phyloP scores from a whole-genome alignment of 1,140 invertebrate species.

The Akabosia matsudoensis region DNA sequence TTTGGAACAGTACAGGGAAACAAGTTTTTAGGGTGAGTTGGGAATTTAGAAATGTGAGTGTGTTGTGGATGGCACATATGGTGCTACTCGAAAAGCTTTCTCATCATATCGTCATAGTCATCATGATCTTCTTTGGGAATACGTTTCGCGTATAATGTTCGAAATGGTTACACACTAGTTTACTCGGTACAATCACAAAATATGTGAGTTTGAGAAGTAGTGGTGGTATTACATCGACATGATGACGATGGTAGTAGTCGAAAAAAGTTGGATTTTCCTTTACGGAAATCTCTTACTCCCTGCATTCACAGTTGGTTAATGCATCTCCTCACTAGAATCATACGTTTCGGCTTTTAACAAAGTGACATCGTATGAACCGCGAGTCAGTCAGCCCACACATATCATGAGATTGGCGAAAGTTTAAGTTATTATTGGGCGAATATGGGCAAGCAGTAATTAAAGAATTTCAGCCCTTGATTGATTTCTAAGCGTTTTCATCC shows the following conservation, averaged over 20 bases:
- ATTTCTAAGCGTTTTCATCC: no score
- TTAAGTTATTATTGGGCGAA: conserved; percentile 8
- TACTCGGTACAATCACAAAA: background rate
- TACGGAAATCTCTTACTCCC: no score
- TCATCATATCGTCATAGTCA: conserved; percentile 6
- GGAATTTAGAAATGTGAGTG: conserved; percentile 8
- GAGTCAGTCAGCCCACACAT: background rate
- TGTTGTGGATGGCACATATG: conserved; percentile 17
- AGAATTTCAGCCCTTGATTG: no score
- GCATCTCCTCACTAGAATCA: no score
- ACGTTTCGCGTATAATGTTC: background rate
- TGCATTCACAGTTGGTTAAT: no score
- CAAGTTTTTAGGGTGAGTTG: conserved; percentile 9
- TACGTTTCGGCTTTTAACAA: no score
- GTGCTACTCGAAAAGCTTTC: conserved; percentile 17
- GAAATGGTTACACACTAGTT: background rate
- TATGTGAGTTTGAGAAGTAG: no score
- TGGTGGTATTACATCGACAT: no score
- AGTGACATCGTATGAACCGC: background rate
- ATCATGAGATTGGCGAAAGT: background rate
- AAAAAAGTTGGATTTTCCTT: no score
- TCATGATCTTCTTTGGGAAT: background rate
- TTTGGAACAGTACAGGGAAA: no score
- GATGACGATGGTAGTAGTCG: no score
- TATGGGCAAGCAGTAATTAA: background rate